Percentiles rank a stretch among this genome's conserved stretches.
Conservation (phyloP, 2,797 vertebrate genomes). For the Lacerta viridis region DNA sequence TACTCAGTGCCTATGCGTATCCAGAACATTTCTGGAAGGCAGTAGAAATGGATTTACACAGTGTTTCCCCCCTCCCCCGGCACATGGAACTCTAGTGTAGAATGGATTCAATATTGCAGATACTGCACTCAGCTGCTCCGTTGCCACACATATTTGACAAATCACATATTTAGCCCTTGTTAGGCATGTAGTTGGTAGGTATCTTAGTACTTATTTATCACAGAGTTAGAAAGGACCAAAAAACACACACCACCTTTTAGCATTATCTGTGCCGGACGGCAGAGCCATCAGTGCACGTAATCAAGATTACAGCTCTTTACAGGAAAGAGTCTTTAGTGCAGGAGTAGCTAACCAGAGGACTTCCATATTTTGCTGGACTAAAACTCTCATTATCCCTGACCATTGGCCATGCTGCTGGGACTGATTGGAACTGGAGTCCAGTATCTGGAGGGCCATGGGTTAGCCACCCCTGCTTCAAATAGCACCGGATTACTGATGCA, state of each 20-base stretch:
- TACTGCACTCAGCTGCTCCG: background rate
- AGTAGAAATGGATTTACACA: background rate
- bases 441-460: no score
- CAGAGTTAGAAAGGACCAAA: background rate
- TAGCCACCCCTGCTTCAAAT: background rate
- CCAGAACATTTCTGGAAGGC: background rate
- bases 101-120: background rate
- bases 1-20: background rate
- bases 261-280: background rate
- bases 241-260: background rate
- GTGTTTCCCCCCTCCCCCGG: background rate
- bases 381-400: no score
- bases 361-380: no score
- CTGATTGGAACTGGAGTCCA: no score
- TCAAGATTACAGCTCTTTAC: background rate
- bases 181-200: background rate
- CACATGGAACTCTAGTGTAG: background rate
- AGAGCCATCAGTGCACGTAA: background rate
- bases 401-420: no score
- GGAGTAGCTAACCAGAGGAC: no score
- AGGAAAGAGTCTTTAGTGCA: background rate
- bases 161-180: slow-evolving; percentile 1
- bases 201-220: background rate
- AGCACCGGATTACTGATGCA: background rate
- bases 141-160: background rate